Evolutionary conservation across 2,888 invertebrate species (phyloP).

Genomic region (Trachelus tabidus): DNA sequence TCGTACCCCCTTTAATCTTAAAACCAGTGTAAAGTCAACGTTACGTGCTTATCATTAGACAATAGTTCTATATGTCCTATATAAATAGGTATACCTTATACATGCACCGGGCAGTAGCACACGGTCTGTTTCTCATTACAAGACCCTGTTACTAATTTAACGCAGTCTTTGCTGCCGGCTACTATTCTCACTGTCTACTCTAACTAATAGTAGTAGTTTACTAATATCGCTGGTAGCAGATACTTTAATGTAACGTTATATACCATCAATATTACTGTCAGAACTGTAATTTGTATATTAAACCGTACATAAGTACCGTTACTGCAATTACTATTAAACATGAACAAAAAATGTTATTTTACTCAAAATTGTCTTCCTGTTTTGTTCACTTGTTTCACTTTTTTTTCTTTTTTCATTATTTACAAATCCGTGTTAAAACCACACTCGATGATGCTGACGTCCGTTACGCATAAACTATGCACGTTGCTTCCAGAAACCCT

Average conservation of each 20-base stretch:
- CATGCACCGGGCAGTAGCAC: background rate
- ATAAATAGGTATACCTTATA: background rate
- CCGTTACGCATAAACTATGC: slow-evolving; percentile 20
- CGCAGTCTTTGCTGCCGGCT: background rate
- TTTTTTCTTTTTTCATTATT: background rate
- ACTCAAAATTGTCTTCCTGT: background rate
- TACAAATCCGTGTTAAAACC: slow-evolving; percentile 14
- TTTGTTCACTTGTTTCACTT: background rate
- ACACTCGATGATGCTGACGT: slow-evolving; percentile 24
- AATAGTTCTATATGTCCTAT: background rate
- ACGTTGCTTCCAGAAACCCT: background rate
- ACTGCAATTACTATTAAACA: background rate
- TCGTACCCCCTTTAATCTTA: background rate
- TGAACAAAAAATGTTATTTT: background rate
- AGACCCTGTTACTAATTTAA: background rate
- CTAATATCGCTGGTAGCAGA: background rate
- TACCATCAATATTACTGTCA: background rate
- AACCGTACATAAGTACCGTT: background rate
- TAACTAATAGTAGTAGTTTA: background rate
- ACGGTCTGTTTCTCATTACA: background rate
- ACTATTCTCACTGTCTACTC: background rate
- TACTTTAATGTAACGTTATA: background rate
- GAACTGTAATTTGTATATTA: background rate
- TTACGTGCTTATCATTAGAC: background rate
- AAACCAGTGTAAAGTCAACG: background rate